Evolutionary conservation across 2,888 invertebrate species (phyloP).

Genomic region (Philaethria dido): DNA sequence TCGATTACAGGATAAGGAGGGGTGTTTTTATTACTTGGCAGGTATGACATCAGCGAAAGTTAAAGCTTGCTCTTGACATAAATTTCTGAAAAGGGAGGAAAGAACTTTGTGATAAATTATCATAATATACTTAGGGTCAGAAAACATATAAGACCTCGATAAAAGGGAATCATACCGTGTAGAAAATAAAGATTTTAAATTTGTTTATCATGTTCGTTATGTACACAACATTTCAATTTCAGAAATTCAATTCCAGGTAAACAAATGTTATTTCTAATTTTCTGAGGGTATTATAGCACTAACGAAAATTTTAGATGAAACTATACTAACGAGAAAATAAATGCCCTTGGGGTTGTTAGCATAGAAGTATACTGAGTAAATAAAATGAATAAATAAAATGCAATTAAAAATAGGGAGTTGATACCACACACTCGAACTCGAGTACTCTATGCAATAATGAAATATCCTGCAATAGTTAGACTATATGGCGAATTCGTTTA

Average conservation of each 20-base stretch:
- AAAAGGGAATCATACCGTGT: not conserved
- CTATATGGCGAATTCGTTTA: constrained; percentile 54
- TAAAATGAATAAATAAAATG: constrained; percentile 80
- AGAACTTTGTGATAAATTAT: constrained; percentile 28
- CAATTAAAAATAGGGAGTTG: constrained; percentile 69
- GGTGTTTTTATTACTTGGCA: constrained; percentile 60
- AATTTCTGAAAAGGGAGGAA: constrained; percentile 33
- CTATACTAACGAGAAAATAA: constrained; percentile 62
- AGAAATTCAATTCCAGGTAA: not conserved
- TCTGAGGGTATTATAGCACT: not conserved
- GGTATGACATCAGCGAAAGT: constrained; percentile 65
- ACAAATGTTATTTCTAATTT: not conserved
- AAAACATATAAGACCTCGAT: not conserved
- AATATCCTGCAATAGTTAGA: constrained; percentile 53
- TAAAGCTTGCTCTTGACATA: constrained; percentile 45
- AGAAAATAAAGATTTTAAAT: not conserved
- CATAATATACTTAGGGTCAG: constrained; percentile 26
- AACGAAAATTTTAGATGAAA: constrained; percentile 46
- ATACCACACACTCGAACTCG: constrained; percentile 53
- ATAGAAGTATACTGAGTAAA: constrained; percentile 60
- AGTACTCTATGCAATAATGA: constrained; percentile 56
- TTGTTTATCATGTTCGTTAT: not conserved
- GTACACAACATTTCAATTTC: not conserved
- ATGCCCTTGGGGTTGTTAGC: constrained; percentile 53
- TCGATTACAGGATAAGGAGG: constrained; percentile 68